Base-by-base conservation (phyloP, 2,113 vertebrate genomes). In the Tachuris rubrigastra region DNA sequence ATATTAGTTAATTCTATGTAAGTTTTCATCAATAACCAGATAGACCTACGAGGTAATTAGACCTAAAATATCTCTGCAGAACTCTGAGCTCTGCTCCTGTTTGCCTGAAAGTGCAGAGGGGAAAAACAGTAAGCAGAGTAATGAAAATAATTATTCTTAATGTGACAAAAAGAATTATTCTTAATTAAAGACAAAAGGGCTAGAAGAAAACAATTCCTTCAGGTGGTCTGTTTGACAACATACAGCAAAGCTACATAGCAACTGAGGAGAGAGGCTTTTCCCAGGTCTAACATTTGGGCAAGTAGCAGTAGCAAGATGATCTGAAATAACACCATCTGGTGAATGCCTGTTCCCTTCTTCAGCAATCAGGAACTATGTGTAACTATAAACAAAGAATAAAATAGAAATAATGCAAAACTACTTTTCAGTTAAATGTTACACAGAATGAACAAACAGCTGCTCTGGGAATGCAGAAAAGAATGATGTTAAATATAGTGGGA, bases 271-370 rank as follows among this genome's bases (percentile, higher is more conserved):
- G 31, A 23, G 28, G 42, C 58, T 94, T 79, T 81, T 53, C 91
- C 53, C 59, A 81, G 52, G 75, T 49, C 69, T 72, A 82, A 62
- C 91, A 76, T 93, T 89, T 85, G 93, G 87, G 66, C 68, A 91
- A 82, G 74, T 73, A 94, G 93, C 63, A 93, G 60, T n/a, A 91
- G 62, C 87, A 89, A 73, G 77, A 95, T 62, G 65, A 91, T 94
- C 84, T 85, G 84, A 77, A 94, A 58, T 72, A 75, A 85, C 89
- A 85, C 89, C 93, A 91, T 92, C 89, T 95, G 96, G 52, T 89
- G 73, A 92, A 74, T 9, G 69, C 87, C 62, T 24, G 20, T 39
- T 92, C 78, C 76, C 73, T 75, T 87, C 92, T 39, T 62, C 83
- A 81, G 83, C 77, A 41, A 16, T 71, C 69, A 41, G 59, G 87